Evolutionary conservation across 2,113 vertebrate species (phyloP).

Genomic region (Acrocephalus kingi): DNA sequence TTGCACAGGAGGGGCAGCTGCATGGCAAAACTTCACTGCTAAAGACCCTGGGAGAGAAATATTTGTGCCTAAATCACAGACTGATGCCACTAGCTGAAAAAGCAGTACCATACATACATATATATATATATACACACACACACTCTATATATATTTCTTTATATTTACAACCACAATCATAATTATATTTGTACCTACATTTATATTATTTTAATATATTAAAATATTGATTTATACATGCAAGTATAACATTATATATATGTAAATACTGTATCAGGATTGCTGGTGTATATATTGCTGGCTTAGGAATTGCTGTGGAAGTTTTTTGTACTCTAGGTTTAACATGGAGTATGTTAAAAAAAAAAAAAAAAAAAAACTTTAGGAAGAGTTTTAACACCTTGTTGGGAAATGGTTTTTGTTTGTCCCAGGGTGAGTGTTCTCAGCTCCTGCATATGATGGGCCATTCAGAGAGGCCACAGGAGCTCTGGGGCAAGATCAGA

Average conservation of each 20-base stretch:
- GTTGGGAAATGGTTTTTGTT: background rate
- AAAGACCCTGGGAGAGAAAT: background rate
- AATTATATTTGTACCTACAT: background rate
- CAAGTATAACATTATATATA: background rate
- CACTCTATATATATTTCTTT: background rate
- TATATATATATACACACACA: fast-evolving
- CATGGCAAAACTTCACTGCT: background rate
- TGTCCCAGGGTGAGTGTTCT: background rate
- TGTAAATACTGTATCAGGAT: background rate
- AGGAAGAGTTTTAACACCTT: background rate
- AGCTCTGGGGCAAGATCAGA: background rate
- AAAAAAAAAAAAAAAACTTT: background rate
- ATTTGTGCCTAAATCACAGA: background rate
- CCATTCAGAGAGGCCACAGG: background rate
- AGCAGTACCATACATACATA: fast-evolving
- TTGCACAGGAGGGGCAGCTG: background rate
- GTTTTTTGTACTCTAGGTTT: background rate
- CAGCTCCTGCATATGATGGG: background rate
- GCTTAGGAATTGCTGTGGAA: background rate
- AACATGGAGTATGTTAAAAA: background rate
- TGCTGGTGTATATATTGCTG: background rate
- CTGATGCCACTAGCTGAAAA: background rate
- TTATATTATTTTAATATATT: background rate
- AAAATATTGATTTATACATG: background rate
- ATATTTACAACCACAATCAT: background rate